Evolutionary conservation across 2,888 invertebrate species (phyloP).

Genomic region (Petrolisthes manimaculis): DNA sequence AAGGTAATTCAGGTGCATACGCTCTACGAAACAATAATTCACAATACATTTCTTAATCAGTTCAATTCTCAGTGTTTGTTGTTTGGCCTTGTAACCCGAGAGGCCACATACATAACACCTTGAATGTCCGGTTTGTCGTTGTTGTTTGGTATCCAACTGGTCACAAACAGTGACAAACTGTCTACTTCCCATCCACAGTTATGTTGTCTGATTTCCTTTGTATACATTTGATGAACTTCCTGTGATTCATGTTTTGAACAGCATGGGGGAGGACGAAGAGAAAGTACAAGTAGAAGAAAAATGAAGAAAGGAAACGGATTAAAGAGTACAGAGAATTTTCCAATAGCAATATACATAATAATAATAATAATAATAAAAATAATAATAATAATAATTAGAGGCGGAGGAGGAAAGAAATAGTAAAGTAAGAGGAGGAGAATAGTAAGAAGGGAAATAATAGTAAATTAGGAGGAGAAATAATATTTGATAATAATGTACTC

Average conservation of each 20-base stretch:
- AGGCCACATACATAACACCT: no score
- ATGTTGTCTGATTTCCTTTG: no score
- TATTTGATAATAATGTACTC: conserved; percentile 17
- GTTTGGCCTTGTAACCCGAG: no score
- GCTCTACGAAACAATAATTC: no score
- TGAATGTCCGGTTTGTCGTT: no score
- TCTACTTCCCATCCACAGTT: no score
- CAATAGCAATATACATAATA: background rate
- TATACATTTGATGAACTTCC: no score
- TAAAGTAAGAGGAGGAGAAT: background rate
- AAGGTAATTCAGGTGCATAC: no score
- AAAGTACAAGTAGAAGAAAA: background rate
- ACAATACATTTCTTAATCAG: no score
- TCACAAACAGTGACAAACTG: no score
- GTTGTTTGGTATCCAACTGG: no score
- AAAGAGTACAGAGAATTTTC: background rate
- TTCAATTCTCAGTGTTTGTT: no score
- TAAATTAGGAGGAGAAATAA: background rate
- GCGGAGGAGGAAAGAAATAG: background rate
- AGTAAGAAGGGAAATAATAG: background rate
- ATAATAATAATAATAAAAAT: background rate
- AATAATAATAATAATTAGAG: background rate
- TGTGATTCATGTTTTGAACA: background rate
- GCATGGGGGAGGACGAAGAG: background rate
- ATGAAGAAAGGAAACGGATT: background rate